Evolutionary conservation across 2,113 vertebrate species (phyloP).

Genomic region (Trematomus loennbergii): DNA sequence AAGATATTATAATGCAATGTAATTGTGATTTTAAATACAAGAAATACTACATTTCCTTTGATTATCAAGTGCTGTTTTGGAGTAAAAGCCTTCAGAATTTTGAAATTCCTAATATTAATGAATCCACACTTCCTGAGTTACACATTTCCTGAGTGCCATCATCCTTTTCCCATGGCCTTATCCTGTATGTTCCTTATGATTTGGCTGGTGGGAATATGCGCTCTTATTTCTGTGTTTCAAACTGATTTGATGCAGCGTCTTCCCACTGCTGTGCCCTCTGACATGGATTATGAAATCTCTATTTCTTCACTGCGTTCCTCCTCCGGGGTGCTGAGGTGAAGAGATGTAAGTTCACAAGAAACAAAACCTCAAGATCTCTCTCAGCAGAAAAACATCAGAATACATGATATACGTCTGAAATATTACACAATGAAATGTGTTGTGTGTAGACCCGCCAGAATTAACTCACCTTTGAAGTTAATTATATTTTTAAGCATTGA

Average conservation of each 20-base stretch:
- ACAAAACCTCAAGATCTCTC: background rate
- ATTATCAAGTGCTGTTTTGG: background rate
- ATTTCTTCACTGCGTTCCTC: conserved; percentile 22
- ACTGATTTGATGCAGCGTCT: background rate
- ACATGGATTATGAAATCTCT: conserved; percentile 14
- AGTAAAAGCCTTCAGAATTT: background rate
- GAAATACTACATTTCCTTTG: background rate
- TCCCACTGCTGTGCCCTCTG: conserved; percentile 1
- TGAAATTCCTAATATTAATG: background rate
- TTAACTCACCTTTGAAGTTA: background rate
- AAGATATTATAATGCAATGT: background rate
- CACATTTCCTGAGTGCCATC: background rate
- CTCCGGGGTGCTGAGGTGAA: background rate
- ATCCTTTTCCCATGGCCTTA: background rate
- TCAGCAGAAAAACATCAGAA: background rate
- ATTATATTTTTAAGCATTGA: background rate
- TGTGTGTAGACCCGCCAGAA: background rate
- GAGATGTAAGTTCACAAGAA: background rate
- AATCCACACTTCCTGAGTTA: background rate
- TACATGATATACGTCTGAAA: background rate
- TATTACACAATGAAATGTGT: background rate
- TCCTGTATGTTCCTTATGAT: background rate
- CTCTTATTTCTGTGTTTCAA: background rate
- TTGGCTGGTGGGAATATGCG: background rate
- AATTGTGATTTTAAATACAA: background rate